Conservation (phyloP, 2,797 vertebrate genomes). For the Sarcoramphus papa region DNA sequence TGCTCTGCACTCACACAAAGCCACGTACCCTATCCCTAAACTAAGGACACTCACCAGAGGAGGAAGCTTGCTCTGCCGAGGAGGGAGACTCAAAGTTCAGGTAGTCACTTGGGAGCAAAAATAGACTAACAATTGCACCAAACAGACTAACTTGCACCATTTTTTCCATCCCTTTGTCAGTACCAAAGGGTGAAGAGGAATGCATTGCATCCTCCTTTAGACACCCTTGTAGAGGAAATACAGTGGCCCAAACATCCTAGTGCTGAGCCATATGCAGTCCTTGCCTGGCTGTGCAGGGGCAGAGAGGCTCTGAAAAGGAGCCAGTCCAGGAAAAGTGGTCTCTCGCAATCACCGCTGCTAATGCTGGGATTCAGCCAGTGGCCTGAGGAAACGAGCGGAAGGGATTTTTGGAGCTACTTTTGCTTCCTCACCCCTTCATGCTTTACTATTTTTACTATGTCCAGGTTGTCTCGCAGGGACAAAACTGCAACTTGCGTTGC, state of each 20-base stretch:
- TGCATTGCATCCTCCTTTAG: background rate
- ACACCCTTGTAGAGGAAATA: rapidly evolving
- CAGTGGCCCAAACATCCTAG: background rate
- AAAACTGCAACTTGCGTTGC: background rate
- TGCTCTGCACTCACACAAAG: background rate
- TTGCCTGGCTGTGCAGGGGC: background rate
- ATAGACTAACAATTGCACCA: background rate
- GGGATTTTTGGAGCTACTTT: background rate
- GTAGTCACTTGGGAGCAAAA: background rate
- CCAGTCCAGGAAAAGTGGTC: background rate
- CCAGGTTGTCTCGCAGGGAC: background rate
- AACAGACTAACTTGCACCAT: background rate
- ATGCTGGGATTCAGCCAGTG: background rate
- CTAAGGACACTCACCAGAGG: background rate
- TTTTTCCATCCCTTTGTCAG: background rate
- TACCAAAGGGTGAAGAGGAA: background rate
- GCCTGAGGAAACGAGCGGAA: background rate
- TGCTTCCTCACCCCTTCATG: background rate
- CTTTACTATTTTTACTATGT: background rate
- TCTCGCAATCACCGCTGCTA: background rate
- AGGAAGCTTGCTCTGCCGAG: background rate
- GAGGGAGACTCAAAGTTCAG: background rate
- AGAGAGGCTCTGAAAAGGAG: background rate
- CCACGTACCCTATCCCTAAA: rapidly evolving
- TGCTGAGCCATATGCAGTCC: background rate